Evolutionary conservation across 2,113 vertebrate species (phyloP).

Genomic region (Meleagris gallopavo): DNA sequence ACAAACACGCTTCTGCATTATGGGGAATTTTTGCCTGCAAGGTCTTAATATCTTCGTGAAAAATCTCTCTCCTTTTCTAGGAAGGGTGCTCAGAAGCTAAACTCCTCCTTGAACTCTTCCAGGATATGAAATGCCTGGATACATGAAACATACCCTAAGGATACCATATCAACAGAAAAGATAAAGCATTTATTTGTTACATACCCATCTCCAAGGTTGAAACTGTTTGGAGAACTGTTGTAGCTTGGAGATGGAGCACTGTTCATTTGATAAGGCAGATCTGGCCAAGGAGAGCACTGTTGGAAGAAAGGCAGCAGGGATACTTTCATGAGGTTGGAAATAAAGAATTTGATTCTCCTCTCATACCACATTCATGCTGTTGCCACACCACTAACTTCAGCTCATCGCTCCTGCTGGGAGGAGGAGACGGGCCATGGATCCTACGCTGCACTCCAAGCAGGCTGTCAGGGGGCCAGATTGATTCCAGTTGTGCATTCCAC

Average conservation of each 20-base stretch:
- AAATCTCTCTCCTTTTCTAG: not conserved
- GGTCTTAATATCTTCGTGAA: not conserved
- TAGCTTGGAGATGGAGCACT: conserved; percentile 87
- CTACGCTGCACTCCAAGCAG: not conserved
- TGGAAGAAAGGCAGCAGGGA: conserved; percentile 54
- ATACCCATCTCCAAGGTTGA: conserved; percentile 88
- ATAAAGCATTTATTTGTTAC: conserved; percentile 65
- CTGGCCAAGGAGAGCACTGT: conserved; percentile 93
- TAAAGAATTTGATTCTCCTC: not conserved
- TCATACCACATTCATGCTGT: conserved; percentile 65
- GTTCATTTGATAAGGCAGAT: conserved; percentile 84
- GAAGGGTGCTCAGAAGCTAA: not conserved
- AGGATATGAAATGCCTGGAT: not conserved
- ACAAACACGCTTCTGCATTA: not conserved
- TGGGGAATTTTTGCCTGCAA: not conserved
- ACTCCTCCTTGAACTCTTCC: not conserved
- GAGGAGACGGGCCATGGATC: conserved; percentile 40
- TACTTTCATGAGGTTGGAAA: conserved; percentile 64
- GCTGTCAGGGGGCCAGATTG: conserved; percentile 56
- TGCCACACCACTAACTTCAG: conserved; percentile 61
- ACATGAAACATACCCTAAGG: not conserved
- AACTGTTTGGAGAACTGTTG: conserved; percentile 87
- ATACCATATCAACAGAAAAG: not conserved
- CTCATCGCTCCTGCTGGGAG: conserved; percentile 56
- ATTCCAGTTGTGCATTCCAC: conserved; percentile 68